Conservation (phyloP, 2,113 vertebrate genomes). For the Poeciliopsis retropinna region DNA sequence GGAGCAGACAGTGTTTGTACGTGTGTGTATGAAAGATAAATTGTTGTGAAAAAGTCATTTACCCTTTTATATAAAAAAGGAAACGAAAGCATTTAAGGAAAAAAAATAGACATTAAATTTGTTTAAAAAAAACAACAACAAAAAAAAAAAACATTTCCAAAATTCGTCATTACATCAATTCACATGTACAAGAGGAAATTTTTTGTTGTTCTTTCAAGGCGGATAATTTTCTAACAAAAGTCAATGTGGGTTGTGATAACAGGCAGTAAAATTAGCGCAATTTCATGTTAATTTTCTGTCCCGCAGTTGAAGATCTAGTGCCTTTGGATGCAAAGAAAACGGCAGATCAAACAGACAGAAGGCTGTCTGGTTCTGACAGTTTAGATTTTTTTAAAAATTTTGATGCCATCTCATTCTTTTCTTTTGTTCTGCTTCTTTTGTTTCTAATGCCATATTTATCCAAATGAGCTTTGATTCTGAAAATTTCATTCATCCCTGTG, state of each 20-base stretch:
- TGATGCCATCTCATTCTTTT: constrained; percentile 52
- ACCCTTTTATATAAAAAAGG: not conserved
- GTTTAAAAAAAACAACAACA: too few species aligned
- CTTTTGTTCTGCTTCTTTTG: not conserved
- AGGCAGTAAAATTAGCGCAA: constrained; percentile 48
- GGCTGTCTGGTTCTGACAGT: constrained; percentile 71
- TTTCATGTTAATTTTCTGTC: constrained; percentile 57
- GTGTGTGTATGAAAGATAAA: constrained; percentile 23
- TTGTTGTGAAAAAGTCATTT: not conserved
- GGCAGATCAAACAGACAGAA: constrained; percentile 89
- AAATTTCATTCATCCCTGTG: not conserved
- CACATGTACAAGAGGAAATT: not conserved
- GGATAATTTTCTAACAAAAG: constrained; percentile 20
- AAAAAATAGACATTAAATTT: not conserved
- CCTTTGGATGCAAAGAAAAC: constrained; percentile 93
- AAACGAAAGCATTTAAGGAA: not conserved
- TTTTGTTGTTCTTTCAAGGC: not conserved
- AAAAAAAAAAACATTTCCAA: not conserved
- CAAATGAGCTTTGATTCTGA: constrained; percentile 52
- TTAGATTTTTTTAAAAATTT: constrained; percentile 34
- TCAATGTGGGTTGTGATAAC: constrained; percentile 25
- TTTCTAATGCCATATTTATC: constrained; percentile 51
- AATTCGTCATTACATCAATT: not conserved
- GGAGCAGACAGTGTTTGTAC: constrained; percentile 44
- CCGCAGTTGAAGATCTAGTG: constrained; percentile 89